These are phyloP conservation scores for Cotesia vestalis DNA, from an alignment of 1,140 invertebrate species.

Conservation along the genomic window DNA sequence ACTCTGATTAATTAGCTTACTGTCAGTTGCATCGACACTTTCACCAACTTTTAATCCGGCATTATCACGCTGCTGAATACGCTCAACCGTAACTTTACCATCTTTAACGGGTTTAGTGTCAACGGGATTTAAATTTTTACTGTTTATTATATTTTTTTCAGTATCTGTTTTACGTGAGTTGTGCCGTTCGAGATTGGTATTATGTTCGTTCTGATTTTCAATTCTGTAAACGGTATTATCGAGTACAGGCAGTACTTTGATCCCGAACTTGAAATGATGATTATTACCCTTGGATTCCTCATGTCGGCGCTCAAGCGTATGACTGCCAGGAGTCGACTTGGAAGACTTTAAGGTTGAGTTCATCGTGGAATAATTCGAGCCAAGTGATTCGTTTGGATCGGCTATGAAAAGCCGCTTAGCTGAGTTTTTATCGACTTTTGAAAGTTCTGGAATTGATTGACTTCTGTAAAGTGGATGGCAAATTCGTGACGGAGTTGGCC, in stretches of 20 bases:
- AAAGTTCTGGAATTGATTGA: slow-evolving; percentile 73
- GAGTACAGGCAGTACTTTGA: slow-evolving; percentile 70
- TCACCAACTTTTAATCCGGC: slow-evolving; percentile 34
- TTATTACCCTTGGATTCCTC: slow-evolving; percentile 51
- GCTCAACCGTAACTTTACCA: slow-evolving; percentile 21
- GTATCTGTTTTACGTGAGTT: slow-evolving; percentile 56
- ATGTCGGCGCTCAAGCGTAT: slow-evolving; percentile 52
- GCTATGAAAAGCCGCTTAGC: slow-evolving; percentile 64
- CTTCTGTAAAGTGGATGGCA: slow-evolving; percentile 75
- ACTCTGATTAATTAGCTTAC: neutral
- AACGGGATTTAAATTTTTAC: slow-evolving; percentile 32
- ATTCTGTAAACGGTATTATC: slow-evolving; percentile 61
- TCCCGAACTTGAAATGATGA: slow-evolving; percentile 72
- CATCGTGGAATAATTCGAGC: slow-evolving; percentile 62
- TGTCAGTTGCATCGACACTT: slow-evolving; percentile 13
- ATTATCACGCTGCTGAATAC: slow-evolving; percentile 35
- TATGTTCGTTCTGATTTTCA: slow-evolving; percentile 65
- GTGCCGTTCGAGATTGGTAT: slow-evolving; percentile 61
- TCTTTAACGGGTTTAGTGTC: neutral
- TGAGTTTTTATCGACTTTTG: slow-evolving; percentile 61
- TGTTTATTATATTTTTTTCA: slow-evolving; percentile 39
- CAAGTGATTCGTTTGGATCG: slow-evolving; percentile 60
- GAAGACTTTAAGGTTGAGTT: slow-evolving; percentile 60
- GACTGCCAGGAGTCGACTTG: slow-evolving; percentile 52
- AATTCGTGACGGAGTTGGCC: slow-evolving; percentile 66